Evolutionary conservation across 2,797 vertebrate species (phyloP), one percentile per base, ranked within the genome.

Genomic region (Parauchenoglanis punctatus): DNA sequence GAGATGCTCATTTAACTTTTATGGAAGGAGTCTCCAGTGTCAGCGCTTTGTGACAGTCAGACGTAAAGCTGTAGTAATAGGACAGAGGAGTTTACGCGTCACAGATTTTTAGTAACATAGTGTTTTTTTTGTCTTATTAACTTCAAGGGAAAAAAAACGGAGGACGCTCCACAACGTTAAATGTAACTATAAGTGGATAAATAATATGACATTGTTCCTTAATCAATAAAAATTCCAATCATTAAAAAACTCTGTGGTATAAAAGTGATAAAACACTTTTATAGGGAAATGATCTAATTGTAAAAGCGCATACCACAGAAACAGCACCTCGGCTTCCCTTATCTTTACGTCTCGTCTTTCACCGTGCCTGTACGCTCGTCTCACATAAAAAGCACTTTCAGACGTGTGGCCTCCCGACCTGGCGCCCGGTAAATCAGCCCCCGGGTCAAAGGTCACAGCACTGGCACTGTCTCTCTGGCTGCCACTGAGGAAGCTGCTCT

Each of bases 391-490:
- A 91, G 86, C 87, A 63, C 11, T 46, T 88, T 77, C 73, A 84
- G 92, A 89, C 92, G 28, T 88, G 89, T 91, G 92, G 88, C 91
- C 90, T 89, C 23, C 20, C 82, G 87, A 91, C 90, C 88, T 65
- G 78, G 83, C 13, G 13, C 20, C 78, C 85, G 82, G 88, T 95
- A 93, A 93, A 95, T 94, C 93, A 91, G 28, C 85, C 77, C 83
- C 68, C 76, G 88, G 92, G 93, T 93, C 92, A 89, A 87, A 89
- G 92, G 92, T 91, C 87, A 89, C 73, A 87, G 90, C 7, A 88
- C 83, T 85, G 85, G 18, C 54, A 68, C 89, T 88, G 87, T 91
- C 89, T 87, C 87, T 85, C 59, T 52, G 56, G 76, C 78, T 67
- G 58, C 49, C 25, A 72, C 76, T 87, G 89, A 88, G 84, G 86